Evolutionary conservation across 2,113 vertebrate genomes (phyloP).

Genomic region (Protobothrops mucrosquamatus): DNA sequence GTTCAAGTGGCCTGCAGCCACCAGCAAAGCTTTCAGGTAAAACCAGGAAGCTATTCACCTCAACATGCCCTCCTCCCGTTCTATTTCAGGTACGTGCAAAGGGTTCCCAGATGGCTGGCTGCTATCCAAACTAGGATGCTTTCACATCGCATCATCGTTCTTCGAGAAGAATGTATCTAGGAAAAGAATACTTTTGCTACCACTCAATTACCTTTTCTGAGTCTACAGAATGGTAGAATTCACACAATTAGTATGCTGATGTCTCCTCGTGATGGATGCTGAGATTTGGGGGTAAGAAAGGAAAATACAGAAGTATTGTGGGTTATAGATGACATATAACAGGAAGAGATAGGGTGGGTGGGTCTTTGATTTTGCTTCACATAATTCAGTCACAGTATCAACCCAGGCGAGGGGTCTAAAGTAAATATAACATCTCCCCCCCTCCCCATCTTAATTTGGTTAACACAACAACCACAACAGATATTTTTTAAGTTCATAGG

Average conservation of each 20-base stretch:
- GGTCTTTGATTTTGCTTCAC: neutral
- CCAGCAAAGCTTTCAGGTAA: conserved; percentile 74
- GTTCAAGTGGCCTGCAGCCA: conserved; percentile 77
- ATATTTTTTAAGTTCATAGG: no score
- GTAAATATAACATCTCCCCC: neutral
- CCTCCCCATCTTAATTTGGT: no score
- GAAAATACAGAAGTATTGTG: neutral
- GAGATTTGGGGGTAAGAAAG: neutral
- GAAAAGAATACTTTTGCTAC: conserved; percentile 28
- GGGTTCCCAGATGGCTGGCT: conserved; percentile 74
- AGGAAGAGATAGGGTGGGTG: neutral
- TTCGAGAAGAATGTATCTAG: conserved; percentile 28
- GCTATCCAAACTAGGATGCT: conserved; percentile 54
- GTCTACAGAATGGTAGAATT: conserved; percentile 15
- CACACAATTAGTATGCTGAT: conserved; percentile 26
- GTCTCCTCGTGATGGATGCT: conserved; percentile 9
- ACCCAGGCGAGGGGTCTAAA: neutral
- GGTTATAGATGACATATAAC: neutral
- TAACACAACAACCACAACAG: no score
- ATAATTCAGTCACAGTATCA: neutral
- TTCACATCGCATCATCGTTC: conserved; percentile 41
- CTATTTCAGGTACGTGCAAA: conserved; percentile 66
- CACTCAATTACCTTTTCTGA: conserved; percentile 19
- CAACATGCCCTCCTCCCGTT: conserved; percentile 51
- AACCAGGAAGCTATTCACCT: conserved; percentile 66